Base-by-base conservation (phyloP, 2,888 invertebrate species). In the Mimachlamys varia region DNA sequence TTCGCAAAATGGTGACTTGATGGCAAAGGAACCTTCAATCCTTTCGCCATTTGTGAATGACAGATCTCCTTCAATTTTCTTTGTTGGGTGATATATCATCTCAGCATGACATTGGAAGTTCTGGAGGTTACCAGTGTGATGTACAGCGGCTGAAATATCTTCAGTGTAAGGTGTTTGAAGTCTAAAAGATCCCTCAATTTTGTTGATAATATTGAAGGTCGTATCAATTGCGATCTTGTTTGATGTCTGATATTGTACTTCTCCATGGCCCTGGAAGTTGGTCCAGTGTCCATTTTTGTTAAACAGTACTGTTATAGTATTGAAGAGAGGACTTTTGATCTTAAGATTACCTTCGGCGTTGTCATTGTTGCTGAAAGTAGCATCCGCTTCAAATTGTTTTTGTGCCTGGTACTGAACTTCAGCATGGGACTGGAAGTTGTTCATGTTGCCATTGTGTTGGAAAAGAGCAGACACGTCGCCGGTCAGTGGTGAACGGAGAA, bases 371-470 rank as follows among this genome's bases (percentile, higher is more conserved):
- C 50, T 89, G 50, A 88, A 89, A 13, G 62, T 50, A 76, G 87
- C 87, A 76, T 88, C 89, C 19, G 55, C 58, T 87, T 89, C 90
- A 33, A 88, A 87, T 55, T 88, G 89, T 53, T 90, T 91, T 0
- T 88, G 55, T 49, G 76, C 88, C n/a, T 91, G 90, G 33, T 92
- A 91, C 12, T 88, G 49, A 33, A 89, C 58, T 76, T 89, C 88
- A 49, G 88, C 76, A 44, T 91, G 88, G 37, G 92, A 88, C 89
- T 90, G 90, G 53, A 92, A 91, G 50, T 89, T 58, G 13, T 88
- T 88, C 2, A 90, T 27, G 49, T 89, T 44, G 38, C 92, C 92
- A n/a, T 87, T 87, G 76, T 92, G 92, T 37, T 91, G 76, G 27
- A 92, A 88, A 22, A 50, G 50, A 19, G 90, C 89, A 22, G 53